Evolutionary conservation across 2,797 vertebrate species (phyloP), one percentile per base, ranked within the genome.

Genomic region (Gallinago stenura): DNA sequence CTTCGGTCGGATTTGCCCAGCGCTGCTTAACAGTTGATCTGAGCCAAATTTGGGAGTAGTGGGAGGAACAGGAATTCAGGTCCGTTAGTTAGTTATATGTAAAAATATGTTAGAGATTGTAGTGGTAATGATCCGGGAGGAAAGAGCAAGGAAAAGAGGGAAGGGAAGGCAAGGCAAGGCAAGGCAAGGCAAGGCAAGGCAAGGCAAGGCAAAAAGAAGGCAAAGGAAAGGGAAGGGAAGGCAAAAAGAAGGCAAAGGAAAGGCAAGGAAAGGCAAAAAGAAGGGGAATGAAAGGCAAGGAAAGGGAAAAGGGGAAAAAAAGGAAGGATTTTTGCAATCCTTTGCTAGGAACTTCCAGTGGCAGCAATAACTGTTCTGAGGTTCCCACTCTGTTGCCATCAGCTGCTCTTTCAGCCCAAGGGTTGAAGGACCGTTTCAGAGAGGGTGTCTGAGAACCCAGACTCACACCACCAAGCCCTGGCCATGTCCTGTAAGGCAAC

Each of bases 41-140:
- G 72, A 91, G 92, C 58, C 33, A 91, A 70, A 83, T 39, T 45
- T 53, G 33, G 89, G 84, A 87, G 71, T 18, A 46, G 60, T 68
- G 89, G 82, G 71, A 95, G 89, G 79, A 77, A 50, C 3, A 17
- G 72, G 82, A 85, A 82, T 71, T 69, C 66, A 57, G 77, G 30
- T 60, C 61, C 1, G 1, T 77, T 71, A 57, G 64, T 57, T 46
- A 15, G 43, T 51, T 72, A 11, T 2, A 43, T 57, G 54, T 30
- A 43, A 83, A 80, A 94, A 72, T 80, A 37, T 45, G 62, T 33
- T 58, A 45, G 56, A 70, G 33, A 22, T 39, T 39, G 57, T 31
- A 37, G 30, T 4, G 24, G 4, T 53, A 45, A 20, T 54, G 51
- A 35, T 58, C 33, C 57, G 25, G 33, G 57, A 24, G 56, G 56